Base-by-base conservation (phyloP, 2,113 vertebrate species). In the Promerops cafer region DNA sequence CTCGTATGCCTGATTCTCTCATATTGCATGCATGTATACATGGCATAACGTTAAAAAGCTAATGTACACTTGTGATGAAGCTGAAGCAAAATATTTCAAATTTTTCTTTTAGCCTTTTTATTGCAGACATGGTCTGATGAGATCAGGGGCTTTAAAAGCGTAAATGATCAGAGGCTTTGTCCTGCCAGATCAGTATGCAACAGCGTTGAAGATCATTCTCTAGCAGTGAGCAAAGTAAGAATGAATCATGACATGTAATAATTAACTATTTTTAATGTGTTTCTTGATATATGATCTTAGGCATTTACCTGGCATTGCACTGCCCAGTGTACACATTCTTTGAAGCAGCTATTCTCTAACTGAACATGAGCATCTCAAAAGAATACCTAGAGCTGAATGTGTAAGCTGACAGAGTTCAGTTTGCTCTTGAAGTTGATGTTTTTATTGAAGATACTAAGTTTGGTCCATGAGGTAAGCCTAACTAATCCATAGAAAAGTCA, bases 1-100 rank as follows among this genome's bases (percentile, higher is more conserved):
- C 21, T 33, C 20, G 18, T 45, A 10, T 70, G 27, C 23, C 33
- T 83, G 28, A 57, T 27, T 61, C 21, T 89, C n/a, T 71, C 21
- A 9, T 47, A 6, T 4, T 4, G 3, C 37, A 12, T 37, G 16
- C 20, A 47, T 3, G 4, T 20, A 26, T 37, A 30, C 3, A 8
- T 49, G 61, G 10, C 15, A 15, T 52, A 28, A n/a, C 7, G 61
- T 79, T 27, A 86, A 61, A 61, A 65, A 76, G 19, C 50, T 65
- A 3, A 28, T 19, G 13, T 61, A 26, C 2, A 4, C 26, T 61
- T 85, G 5, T 37, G 69, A 52, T 35, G 44, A 78, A 86, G 20
- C 21, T 70, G 45, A 90, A 74, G 39, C 53, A 54, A 33, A 80
- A 57, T 16, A 27, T 11, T 13, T 12, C 1, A 0, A 21, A 23